A percentile compares a stretch with the other conserved stretches of the same genome.
Evolutionary conservation across 2,888 invertebrate genomes (phyloP).

Genomic region (Pandemis heparana): DNA sequence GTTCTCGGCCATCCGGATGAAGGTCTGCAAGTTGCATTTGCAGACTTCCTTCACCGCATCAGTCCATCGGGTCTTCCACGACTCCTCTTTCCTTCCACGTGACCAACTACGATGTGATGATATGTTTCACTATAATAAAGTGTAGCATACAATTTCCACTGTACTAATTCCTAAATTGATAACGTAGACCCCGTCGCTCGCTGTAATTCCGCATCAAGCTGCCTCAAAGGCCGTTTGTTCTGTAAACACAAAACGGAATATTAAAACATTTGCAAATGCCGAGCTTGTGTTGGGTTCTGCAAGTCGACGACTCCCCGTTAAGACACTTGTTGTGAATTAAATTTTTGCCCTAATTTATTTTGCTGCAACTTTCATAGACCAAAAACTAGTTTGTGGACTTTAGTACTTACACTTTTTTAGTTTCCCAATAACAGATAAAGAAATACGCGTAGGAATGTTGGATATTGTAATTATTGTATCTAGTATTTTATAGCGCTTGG

Average conservation of each 20-base stretch:
- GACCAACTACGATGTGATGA: background rate
- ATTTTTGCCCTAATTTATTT: background rate
- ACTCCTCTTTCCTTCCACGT: too few species aligned
- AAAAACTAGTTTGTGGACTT: background rate
- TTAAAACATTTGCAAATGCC: constrained; percentile 55
- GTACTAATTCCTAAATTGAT: constrained; percentile 77
- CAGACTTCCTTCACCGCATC: too few species aligned
- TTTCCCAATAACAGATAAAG: background rate
- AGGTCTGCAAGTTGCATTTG: too few species aligned
- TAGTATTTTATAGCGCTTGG: too few species aligned
- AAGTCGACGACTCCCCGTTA: constrained; percentile 16
- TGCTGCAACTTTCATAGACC: background rate
- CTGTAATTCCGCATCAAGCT: constrained; percentile 74
- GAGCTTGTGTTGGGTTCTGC: constrained; percentile 15
- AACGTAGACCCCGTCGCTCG: constrained; percentile 74
- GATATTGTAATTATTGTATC: too few species aligned
- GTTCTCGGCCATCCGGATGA: too few species aligned
- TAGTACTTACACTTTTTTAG: background rate
- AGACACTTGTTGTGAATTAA: constrained; percentile 14
- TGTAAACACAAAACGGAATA: constrained; percentile 71
- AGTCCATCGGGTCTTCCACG: too few species aligned
- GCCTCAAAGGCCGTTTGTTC: constrained; percentile 67
- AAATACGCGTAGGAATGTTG: too few species aligned
- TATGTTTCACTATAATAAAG: background rate
- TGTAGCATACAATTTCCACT: constrained; percentile 43